These are phyloP conservation scores for Rugalucina vietnamica DNA, from an alignment of 2,888 invertebrate species.

Conservation along the genomic window DNA sequence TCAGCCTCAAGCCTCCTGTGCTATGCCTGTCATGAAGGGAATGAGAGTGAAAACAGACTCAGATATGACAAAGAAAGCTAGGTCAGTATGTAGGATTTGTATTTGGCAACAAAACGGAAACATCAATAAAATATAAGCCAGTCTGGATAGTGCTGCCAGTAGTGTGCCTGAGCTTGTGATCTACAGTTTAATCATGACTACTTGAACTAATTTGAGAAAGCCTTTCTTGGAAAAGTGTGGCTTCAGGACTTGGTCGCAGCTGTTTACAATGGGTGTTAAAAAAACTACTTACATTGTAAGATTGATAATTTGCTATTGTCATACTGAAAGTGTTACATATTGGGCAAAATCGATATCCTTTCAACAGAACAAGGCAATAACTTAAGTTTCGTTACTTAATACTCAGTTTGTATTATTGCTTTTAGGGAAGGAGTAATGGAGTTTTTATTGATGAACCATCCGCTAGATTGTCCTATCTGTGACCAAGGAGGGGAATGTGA, in stretches of 20 bases:
- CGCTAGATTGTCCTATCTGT: slow-evolving; percentile 99
- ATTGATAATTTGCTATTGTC: too few relatives aligned
- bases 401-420: slow-evolving; percentile 5
- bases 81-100: slow-evolving; percentile 85
- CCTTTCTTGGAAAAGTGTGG: too few relatives aligned
- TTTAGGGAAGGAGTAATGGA: slow-evolving; percentile 96
- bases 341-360: too few relatives aligned
- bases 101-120: too few relatives aligned
- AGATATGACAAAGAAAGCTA: slow-evolving; percentile 92
- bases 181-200: too few relatives aligned
- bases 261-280: too few relatives aligned
- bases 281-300: too few relatives aligned
- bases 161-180: too few relatives aligned
- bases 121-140: too few relatives aligned
- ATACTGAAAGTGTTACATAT: not conserved
- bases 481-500: slow-evolving; percentile 93
- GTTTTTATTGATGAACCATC: slow-evolving; percentile 98
- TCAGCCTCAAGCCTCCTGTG: slow-evolving; percentile 98
- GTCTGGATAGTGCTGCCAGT: too few relatives aligned
- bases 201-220: too few relatives aligned
- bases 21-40: slow-evolving; percentile 99
- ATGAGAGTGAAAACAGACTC: slow-evolving; percentile 98
- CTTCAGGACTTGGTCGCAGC: too few relatives aligned
- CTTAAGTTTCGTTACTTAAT: not conserved
- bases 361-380: not conserved